Base-by-base conservation (phyloP, 2,113 vertebrate genomes). In the Serinus canaria region DNA sequence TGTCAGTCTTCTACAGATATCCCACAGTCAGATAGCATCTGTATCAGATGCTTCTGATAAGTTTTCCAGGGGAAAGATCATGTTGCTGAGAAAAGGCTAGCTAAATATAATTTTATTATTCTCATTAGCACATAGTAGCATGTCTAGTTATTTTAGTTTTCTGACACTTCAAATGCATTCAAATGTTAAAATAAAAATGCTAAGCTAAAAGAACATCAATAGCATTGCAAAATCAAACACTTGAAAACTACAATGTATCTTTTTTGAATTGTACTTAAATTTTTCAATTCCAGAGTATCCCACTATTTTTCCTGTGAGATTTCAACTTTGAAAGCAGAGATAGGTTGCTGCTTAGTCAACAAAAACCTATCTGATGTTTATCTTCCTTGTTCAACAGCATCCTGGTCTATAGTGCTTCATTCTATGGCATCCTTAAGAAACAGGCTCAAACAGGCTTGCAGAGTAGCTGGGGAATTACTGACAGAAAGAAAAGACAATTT, bases 81-180 rank as follows among this genome's bases (percentile, higher is more conserved):
- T 41, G 28, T 39, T 55, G 35, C 35, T 73, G 52, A 87, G 66
- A 47, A 59, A 70, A 89, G 28, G 4, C 16, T 50, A 39, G 9
- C 7, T 44, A 79, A 70, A 75, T 3, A 13, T 23, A 0, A 19
- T 63, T 94, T 89, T 84, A 43, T n/a, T 35, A 59, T 76, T 87
- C 50, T 64, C 22, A 43, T 78, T 39, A 87, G 5, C 10, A 47
- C 11, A 56, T 0, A 0, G 8, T 49, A 49, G 19, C 10, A 27
- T 23, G 19, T 19, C 2, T 25, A 67, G 13, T 13, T 74, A n/a
- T 80, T 88, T 89, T 49, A 47, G 8, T 68, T 73, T 60, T 76
- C 35, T 59, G 35, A 67, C 46, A 52, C 9, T 68, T 80, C 43
- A 66, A 53, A 56, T 49, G 39, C 10, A 72, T 86, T 60, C 30